Base-by-base conservation (phyloP, 2,113 vertebrate genomes). In the Vanacampus margaritifer region DNA sequence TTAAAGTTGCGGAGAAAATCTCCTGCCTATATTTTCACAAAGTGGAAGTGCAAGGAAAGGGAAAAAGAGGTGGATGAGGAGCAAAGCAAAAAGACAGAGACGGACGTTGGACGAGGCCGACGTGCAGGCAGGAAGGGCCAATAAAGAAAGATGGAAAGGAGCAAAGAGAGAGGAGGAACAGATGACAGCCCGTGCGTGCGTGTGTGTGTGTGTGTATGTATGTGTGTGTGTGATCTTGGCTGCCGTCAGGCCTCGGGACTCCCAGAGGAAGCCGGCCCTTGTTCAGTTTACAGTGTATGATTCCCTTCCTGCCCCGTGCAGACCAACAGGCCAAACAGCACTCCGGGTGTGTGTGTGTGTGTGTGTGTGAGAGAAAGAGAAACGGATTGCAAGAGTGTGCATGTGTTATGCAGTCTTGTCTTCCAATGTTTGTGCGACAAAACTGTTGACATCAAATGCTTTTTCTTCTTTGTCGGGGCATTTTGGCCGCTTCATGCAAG, bases 291-390 rank as follows among this genome's bases (percentile, higher is more conserved):
- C 84, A 88, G 89, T 91, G 90, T 93, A 94, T 94, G 89, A 87
- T 91, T 88, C 88, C 90, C 92, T 95, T 95, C 94, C 94, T 94
- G 92, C 91, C 89, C 78, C 73, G 81, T 84, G 64, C 72, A 90
- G 89, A 90, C 91, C 83, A 74, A 69, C 78, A 69, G 87, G 91
- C 92, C 82, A 78, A 81, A 83, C 88, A 92, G 74, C 82, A 79
- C 37, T 77, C 59, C 83, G 82, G 61, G 72, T 68, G 65, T 64
- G 74, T 69, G 67, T 67, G n/a, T 71, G 50, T 70, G 69, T 65
- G 64, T 69, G 71, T 73, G 68, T 69, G 46, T 66, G 65, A 61
- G 43, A 1, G 5, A 19, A 4, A 45, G 43, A 45, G 14, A 16
- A 17, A 45, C 14, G 17, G 43, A 32, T 4, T 2, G 28, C 28